Evolutionary conservation across 2,113 vertebrate species (phyloP), one percentile per base, ranked within the genome.

Genomic region (Elanus axillaris): DNA sequence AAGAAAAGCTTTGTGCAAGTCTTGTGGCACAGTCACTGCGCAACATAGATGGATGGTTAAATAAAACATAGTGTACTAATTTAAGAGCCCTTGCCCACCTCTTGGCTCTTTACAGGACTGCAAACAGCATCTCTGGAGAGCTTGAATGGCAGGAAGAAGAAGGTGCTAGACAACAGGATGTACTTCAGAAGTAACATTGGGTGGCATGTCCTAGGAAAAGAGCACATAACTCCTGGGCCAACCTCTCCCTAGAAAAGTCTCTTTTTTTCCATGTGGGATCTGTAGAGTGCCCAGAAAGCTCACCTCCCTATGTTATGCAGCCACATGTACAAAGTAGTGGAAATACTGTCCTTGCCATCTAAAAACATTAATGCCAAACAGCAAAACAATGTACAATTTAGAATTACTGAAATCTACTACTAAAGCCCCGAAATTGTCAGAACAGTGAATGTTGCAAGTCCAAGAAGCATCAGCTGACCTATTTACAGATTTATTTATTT

Each of bases 1-100:
- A 94, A 93, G 87, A 95, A 96, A 97, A 97, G 86, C 95, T 98
- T 98, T 96, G 91, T 96, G 86, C 79, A 80, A 97, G 91, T 95
- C 86, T 92, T 90, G 73, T 93, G 64, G 93, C 87, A 85, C 89
- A 86, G 93, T 76, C 92, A 86, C 82, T 67, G 43, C 2, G 10
- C 78, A 86, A 42, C 63, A 93, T 58, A 56, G 86, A 95, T 55
- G 73, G 67, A 34, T 90, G 66, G 32, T 68, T 93, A 87, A 90
- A 93, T 68, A 95, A 71, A 87, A 88, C 29, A 64, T 50, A 52
- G 25, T 43, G 85, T 29, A 63, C 86, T 85, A 75, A 89, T 88
- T 72, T 56, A 69, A 59, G 62, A 91, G 92, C 90, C 38, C 50
- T 53, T 75, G 26, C 21, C 48, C 63, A 77, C 47, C 93, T 83